Base-by-base conservation (phyloP, 2,113 vertebrate species). In the Romanogobio albipinnatus region DNA sequence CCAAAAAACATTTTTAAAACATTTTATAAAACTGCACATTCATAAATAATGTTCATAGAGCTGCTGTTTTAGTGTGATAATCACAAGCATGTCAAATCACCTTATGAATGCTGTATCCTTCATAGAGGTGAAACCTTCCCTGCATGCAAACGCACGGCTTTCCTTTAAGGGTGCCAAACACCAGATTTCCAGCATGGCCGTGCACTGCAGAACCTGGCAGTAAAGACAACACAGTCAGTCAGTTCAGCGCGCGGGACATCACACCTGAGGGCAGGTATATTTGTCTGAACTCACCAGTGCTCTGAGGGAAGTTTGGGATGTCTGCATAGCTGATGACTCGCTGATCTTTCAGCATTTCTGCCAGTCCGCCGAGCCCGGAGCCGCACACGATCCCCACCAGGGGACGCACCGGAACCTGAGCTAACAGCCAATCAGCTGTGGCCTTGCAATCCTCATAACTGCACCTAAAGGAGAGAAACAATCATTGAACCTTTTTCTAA, bases 61-160 rank as follows among this genome's bases (percentile, higher is more conserved):
- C 51, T 53, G 51, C 51, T 2, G 51, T 53, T 53, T 11, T 11
- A 64, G 66, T 39, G 64, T 39, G 66, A 39, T 39, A 8, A 6
- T 58, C 15, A 6, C 53, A 58, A 10, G 47, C 14, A 26, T 47
- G 19, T 47, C 47, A 19, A 43, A 39, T 88, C 82, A 99, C 97
- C 96, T 92, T 95, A 90, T 96, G 95, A 84, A 95, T 66, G 0
- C 96, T 76, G 88, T 97, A 95, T 2, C 97, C 97, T 89, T 99
- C 97, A 0, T 99, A 99, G 17, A 90, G 82, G 86, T 99, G 97
- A 91, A 97, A 99, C 11, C 98, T 95, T 1, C 97, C 98, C 89
- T 97, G 95, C 98, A 99, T 99, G 89, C 97, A 96, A 19, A 99
- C 96, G 0, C 96, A 98, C 0, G 93, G 85, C 85, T 88, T 92